Evolutionary conservation across 2,888 invertebrate species (phyloP).

Genomic region (Leucoptera coffeella): DNA sequence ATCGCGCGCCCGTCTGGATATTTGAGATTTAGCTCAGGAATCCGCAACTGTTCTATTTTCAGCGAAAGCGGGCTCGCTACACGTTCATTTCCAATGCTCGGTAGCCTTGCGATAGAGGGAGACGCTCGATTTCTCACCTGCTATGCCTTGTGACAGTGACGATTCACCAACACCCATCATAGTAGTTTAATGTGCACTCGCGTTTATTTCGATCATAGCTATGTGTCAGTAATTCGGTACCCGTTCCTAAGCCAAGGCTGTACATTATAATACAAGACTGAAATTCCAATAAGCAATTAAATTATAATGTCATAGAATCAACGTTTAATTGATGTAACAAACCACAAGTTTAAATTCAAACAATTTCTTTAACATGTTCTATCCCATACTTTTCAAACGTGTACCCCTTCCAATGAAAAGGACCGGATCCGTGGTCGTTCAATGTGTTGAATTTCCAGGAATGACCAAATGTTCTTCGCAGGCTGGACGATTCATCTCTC

Average conservation of each 20-base stretch:
- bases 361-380: too few species aligned
- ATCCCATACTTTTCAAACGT: constrained; percentile 17
- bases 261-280: constrained; percentile 5
- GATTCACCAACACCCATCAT: constrained; percentile 25
- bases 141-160: too few species aligned
- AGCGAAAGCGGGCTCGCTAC: constrained; percentile 28
- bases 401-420: constrained; percentile 29
- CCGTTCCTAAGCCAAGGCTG: constrained; percentile 19
- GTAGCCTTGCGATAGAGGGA: constrained; percentile 17
- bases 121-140: constrained; percentile 21
- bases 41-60: constrained; percentile 50
- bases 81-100: constrained; percentile 18
- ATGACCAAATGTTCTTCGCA: too few species aligned
- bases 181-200: constrained; percentile 45
- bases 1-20: constrained; percentile 63
- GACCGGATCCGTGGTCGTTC: constrained; percentile 28
- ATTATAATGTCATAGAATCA: too few species aligned
- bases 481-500: too few species aligned
- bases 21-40: constrained; percentile 59
- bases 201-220: constrained; percentile 43
- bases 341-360: too few species aligned
- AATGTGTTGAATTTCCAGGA: constrained; percentile 40
- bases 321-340: too few species aligned
- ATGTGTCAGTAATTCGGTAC: constrained; percentile 11
- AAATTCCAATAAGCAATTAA: too few species aligned